Evolutionary conservation across 2,888 invertebrate genomes (phyloP), one percentile per base, ranked within the genome.

Genomic region (Drosophila macrothrix): DNA sequence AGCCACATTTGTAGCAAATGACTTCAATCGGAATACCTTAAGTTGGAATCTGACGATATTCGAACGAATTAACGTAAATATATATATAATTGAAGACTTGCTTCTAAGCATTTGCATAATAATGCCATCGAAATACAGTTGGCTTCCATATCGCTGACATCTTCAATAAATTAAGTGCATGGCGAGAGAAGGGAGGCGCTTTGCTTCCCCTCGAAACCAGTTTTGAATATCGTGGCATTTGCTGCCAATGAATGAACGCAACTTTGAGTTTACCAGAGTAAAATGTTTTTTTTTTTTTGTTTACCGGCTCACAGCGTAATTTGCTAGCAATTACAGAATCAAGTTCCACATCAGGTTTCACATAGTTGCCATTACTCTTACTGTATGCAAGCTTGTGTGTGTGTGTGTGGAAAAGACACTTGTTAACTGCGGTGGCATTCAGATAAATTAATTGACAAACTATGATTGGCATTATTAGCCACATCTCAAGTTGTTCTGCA

Each of bases 271-370:
- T 33, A 43, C 41, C 55, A 50, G 41, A 52, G 41, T 66, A 54
- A 1, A 4, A 9, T 3, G 12, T 41, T 41, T 50, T 66, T 37
- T 31, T 29, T 29, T 35, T 49, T 50, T 66, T 37, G 58, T 56
- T 46, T 71, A 65, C 52, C 63, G 33, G 58, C 66, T 25, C 61
- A 58, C 37, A 76, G 82, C 70, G 83, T 80, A 83, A 80, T 82
- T 84, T 69, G 84, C 65, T 67, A 37, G 60, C 81, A 82, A 82
- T 82, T 83, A 85, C 83, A 83, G 76, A 85, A 83, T 85, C 83
- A 68, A 78, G 83, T 81, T 73, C 50, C 77, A 58, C 52, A 67
- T 78, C 78, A 52, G 55, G 63, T 75, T 75, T 66, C 41, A 65
- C 65, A 75, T 68, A 69, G 80, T 80, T 80, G 53, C 54, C 67